Percentiles rank a stretch among this genome's conserved stretches.
phyloP scores from a whole-genome alignment of 92 coral and sea anemone genomes.

The Diadumene lineata region DNA sequence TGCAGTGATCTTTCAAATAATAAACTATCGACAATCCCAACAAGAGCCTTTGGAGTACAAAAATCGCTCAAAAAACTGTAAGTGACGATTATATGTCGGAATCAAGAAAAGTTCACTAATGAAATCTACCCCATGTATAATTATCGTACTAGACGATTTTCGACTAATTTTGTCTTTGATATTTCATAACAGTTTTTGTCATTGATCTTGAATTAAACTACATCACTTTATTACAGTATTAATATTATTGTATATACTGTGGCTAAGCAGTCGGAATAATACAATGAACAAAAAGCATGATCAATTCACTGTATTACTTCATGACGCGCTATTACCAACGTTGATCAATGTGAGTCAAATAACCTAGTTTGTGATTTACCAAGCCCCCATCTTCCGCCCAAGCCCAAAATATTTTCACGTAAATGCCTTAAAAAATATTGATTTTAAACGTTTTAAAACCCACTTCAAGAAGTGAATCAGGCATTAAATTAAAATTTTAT shows the following conservation, averaged over 20 bases:
- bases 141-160: not conserved
- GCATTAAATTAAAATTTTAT: not conserved
- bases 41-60: constrained; percentile 59
- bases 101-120: not conserved
- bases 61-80: constrained; percentile 71
- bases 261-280: not conserved
- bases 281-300: not conserved
- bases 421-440: not conserved
- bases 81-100: constrained; percentile 41
- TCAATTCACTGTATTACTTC: not conserved
- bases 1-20: constrained; percentile 69
- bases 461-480: not conserved
- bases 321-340: not conserved
- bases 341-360: no score
- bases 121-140: not conserved
- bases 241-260: not conserved
- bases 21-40: constrained; percentile 56
- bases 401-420: constrained; percentile 10
- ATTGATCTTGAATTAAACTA: not conserved
- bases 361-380: not conserved
- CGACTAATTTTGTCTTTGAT: constrained; percentile 5
- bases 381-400: constrained; percentile 13
- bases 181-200: not conserved
- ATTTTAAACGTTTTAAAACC: not conserved
- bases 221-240: not conserved